Percentiles rank a stretch among this genome's conserved stretches.
Evolutionary conservation across 2,797 vertebrate genomes (phyloP).

Genomic region (Lutjanus argentimaculatus): DNA sequence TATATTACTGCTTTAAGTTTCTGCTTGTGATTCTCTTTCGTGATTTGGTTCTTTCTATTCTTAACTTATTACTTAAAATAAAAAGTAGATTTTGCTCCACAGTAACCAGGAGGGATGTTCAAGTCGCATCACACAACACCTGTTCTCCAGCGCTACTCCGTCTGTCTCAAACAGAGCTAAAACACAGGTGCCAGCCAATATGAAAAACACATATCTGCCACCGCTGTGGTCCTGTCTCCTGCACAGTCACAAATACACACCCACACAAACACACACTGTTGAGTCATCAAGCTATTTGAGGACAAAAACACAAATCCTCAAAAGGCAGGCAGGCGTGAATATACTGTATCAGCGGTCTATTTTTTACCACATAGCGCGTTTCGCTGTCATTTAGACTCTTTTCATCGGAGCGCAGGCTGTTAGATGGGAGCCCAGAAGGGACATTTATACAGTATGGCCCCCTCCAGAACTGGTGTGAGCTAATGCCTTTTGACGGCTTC

Average conservation of each 20-base stretch:
- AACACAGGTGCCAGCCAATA: constrained; percentile 11
- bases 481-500: constrained; percentile 60
- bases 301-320: constrained; percentile 54
- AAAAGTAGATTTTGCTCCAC: not conserved
- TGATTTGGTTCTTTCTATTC: not conserved
- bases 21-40: not conserved
- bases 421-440: constrained; percentile 51
- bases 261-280: constrained; percentile 26
- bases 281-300: constrained; percentile 56
- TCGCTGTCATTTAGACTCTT: constrained; percentile 35
- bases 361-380: constrained; percentile 61
- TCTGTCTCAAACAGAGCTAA: constrained; percentile 7
- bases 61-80: not conserved
- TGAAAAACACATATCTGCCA: not conserved
- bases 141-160: not conserved
- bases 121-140: constrained; percentile 13
- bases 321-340: constrained; percentile 52
- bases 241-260: constrained; percentile 10
- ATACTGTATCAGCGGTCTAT: constrained; percentile 53
- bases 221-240: not conserved
- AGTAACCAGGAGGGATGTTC: not conserved
- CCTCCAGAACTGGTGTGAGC: constrained; percentile 29
- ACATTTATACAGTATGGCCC: constrained; percentile 48
- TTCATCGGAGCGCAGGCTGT: constrained; percentile 31
- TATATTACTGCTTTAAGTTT: not conserved